Conservation (phyloP, 1,140 invertebrate species). For the Venustaconcha ellipsiformis region DNA sequence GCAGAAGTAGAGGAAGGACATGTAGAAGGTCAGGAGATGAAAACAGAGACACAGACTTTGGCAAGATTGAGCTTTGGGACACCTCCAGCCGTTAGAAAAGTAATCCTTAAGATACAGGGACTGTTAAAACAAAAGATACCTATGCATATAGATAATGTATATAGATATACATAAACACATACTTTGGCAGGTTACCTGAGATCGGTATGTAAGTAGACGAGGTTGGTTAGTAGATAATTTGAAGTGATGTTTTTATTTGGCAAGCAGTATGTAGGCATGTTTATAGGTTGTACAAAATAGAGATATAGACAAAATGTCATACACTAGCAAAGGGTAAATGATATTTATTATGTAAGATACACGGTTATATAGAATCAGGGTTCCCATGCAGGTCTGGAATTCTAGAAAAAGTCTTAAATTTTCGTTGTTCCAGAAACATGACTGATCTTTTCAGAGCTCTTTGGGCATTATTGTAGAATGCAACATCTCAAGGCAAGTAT, state of each 20-base stretch:
- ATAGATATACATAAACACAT: background rate
- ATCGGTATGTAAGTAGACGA: background rate
- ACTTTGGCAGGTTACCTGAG: background rate
- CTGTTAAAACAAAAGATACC: background rate
- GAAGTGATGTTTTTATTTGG: background rate
- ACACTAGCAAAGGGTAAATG: background rate
- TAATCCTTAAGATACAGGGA: slow-evolving; percentile 35
- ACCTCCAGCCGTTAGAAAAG: slow-evolving; percentile 71
- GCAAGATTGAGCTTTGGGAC: slow-evolving; percentile 72
- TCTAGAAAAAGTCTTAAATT: too few species aligned
- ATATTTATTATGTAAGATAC: too few species aligned
- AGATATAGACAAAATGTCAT: background rate
- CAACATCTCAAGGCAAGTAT: too few species aligned
- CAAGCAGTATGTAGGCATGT: background rate
- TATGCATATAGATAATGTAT: too few species aligned
- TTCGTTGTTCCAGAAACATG: too few species aligned
- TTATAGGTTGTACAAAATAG: background rate
- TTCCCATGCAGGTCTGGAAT: too few species aligned
- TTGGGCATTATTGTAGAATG: too few species aligned
- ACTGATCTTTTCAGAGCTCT: too few species aligned
- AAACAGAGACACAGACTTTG: slow-evolving; percentile 69
- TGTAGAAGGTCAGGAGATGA: slow-evolving; percentile 44
- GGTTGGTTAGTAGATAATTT: background rate
- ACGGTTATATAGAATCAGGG: too few species aligned
- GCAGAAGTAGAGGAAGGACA: slow-evolving; percentile 60